Base-by-base conservation (phyloP, 2,888 invertebrate species). In the Theristus sp. region DNA sequence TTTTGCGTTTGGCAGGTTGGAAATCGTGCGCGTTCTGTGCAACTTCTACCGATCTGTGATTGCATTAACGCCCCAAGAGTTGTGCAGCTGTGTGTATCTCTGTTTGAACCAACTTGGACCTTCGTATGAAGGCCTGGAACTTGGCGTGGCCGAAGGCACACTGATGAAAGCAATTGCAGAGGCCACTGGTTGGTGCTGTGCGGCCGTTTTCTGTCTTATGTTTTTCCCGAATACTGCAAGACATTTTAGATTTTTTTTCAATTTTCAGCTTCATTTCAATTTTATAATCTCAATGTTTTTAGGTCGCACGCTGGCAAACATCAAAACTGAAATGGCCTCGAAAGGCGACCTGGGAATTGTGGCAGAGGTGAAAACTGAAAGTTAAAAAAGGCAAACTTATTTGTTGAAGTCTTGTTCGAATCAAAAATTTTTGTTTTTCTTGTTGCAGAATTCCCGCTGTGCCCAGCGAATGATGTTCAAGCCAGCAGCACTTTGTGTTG, bases 91-190 rank as follows among this genome's bases (percentile, higher is more conserved):
- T 67, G 82, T 98, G 25, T 96, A 98, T 75, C 77, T 98, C 66
- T 91, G 91, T 70, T 80, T 96, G n/a, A 98, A 98, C 76, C 86
- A 87, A 75, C 78, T 98, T 55, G 94, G 89, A 0, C 96, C 98
- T 0, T 89, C 93, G 0, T 94, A 93, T 74, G 88, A 91, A 75
- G 94, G 90, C 78, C 68, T 88, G 29, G 89, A 90, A 74, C 76
- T 89, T 70, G 96, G 96, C n/a, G 83, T 91, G 58, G 96, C 96
- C 0, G 96, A 98, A 71, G 86, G 85, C 0, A 85, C 86, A 65
- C 78, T 98, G 58, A 87, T 93, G 84, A 93, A 91, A 79, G 89
- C 91, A 0, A 84, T 96, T 57, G 89, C 88, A 0, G 84, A 85
- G 72, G 84, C 87, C 62, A 90, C 90, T 2, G 90, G 90, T 0